Evolutionary conservation across 2,888 invertebrate genomes (phyloP).

Genomic region (Noctua comes): DNA sequence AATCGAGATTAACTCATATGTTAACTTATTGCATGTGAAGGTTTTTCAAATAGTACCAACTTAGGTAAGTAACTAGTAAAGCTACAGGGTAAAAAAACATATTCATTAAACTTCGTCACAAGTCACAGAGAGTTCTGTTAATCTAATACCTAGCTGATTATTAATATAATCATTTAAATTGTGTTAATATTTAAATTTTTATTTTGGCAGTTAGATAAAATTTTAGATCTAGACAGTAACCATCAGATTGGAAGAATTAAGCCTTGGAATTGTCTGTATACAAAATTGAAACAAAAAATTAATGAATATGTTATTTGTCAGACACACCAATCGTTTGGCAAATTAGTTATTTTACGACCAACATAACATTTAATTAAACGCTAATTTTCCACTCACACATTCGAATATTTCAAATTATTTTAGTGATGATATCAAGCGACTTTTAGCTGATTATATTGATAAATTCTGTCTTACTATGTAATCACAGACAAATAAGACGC

Average conservation of each 20-base stretch:
- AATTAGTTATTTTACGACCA: conserved; percentile 35
- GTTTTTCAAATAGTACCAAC: not conserved
- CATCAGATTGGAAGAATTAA: conserved; percentile 16
- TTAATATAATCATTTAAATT: conserved; percentile 4
- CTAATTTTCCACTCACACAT: conserved; percentile 15
- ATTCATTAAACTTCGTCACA: not conserved
- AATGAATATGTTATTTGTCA: not conserved
- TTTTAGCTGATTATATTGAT: conserved; percentile 32
- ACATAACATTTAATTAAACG: conserved; percentile 27
- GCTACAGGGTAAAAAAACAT: not conserved
- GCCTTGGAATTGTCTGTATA: conserved; percentile 44
- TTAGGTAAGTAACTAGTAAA: not conserved
- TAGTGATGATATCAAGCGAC: conserved; percentile 38
- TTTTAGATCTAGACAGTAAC: conserved; percentile 10
- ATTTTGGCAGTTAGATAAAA: conserved; percentile 17
- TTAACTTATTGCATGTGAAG: not conserved
- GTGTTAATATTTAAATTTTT: conserved; percentile 9
- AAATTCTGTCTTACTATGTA: conserved; percentile 44
- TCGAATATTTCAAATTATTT: conserved; percentile 38
- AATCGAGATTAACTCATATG: not conserved
- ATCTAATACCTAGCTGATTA: not conserved
- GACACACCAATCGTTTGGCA: not conserved
- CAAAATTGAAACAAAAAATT: conserved; percentile 7
- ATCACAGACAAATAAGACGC: conserved; percentile 50
- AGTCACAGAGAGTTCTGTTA: not conserved